Base-by-base conservation (phyloP, 2,797 vertebrate genomes). In the Rhynchonycteris naso region DNA sequence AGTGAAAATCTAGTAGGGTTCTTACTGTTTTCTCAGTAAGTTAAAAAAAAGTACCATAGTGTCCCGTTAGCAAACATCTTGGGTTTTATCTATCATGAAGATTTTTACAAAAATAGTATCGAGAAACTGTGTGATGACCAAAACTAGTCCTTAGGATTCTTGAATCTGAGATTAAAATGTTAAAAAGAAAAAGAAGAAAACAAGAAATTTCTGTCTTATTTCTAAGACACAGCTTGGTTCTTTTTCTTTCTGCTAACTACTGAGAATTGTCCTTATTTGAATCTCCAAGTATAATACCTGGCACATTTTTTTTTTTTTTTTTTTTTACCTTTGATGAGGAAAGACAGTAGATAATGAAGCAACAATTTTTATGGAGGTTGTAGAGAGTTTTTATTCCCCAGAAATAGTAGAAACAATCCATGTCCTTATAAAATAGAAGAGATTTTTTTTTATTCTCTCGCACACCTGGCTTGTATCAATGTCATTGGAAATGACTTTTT, bases 391-490 rank as follows among this genome's bases (percentile, higher is more conserved):
- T 50, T 35, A 3, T 1, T 59, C 30, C 59, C 10, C 8, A 21
- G 50, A 50, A 56, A 22, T 1, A 65, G 30, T 13, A 2, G 43
- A 21, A 24, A 56, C 16, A 72, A 33, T 28, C 43, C 80, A 21
- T 0, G 0, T 2, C 33, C 8, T 66, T 8, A 47, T 2, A 15
- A 22, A 68, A 22, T 22, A 33, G 43, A 21, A 22, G 47, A 3
- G 22, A 18, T 26, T 72, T 47, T 10, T 22, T 56, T n/a, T 14
- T 38, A 1, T 4, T 71, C 26, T 4, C 43, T 1, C 11, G 21
- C 22, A 33, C 1, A 7, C 35, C 30, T 15, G 65, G 56, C 43
- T 47, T 7, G 0, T 0, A 2, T 28, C 47, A 3, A 0, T 13
- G 56, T 5, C 33, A 1, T 22, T 8, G 54, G 87, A 63, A 54